phyloP scores from a whole-genome alignment of 2,888 invertebrate genomes.

The Pegoplata infirma region DNA sequence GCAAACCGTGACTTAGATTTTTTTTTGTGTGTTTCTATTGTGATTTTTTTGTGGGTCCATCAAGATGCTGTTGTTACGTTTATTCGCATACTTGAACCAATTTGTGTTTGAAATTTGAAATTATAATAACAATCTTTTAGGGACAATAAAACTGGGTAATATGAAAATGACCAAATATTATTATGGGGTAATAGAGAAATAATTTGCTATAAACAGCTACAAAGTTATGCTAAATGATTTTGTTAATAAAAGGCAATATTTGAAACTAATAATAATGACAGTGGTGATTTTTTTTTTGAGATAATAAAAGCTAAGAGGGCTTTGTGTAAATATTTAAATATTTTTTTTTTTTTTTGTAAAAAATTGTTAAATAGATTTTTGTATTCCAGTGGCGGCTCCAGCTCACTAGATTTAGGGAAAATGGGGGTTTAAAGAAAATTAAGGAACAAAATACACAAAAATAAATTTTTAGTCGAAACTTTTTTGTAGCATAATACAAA shows the following conservation, averaged over 20 bases:
- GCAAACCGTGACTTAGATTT: slow-evolving; percentile 54
- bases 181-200: slow-evolving; percentile 58
- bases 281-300: slow-evolving; percentile 23
- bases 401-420: too few species aligned
- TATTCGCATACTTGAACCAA: slow-evolving; percentile 42
- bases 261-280: slow-evolving; percentile 12
- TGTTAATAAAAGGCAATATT: neutral
- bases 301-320: slow-evolving; percentile 20
- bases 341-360: too few species aligned
- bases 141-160: slow-evolving; percentile 36
- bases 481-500: too few species aligned
- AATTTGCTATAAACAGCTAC: slow-evolving; percentile 56
- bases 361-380: too few species aligned
- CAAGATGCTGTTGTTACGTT: slow-evolving; percentile 17
- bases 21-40: slow-evolving; percentile 7
- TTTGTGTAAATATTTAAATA: slow-evolving; percentile 18
- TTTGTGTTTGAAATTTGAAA: slow-evolving; percentile 44
- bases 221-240: slow-evolving; percentile 57
- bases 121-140: slow-evolving; percentile 39
- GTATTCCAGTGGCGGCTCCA: too few species aligned
- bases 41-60: neutral
- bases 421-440: too few species aligned
- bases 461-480: too few species aligned
- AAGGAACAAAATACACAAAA: too few species aligned
- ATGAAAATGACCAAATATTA: slow-evolving; percentile 56